Percentiles rank a stretch among this genome's conserved stretches.
Evolutionary conservation across 1,140 invertebrate genomes (phyloP).

Genomic region (Drosophila nasuta): DNA sequence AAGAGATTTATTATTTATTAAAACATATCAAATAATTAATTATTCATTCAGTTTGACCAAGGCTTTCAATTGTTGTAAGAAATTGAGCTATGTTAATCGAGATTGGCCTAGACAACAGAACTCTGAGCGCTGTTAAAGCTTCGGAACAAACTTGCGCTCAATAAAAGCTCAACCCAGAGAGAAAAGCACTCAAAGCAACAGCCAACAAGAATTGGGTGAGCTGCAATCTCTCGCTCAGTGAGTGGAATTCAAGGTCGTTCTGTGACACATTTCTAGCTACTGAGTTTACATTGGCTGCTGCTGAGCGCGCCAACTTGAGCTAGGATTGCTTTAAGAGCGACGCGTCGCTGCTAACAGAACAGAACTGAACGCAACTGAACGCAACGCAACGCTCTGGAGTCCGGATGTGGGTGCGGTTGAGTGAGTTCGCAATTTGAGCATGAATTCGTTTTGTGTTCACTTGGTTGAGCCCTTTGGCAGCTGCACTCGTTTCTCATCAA

Average conservation of each 20-base stretch:
- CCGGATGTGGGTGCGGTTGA: constrained; percentile 73
- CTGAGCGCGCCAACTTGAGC: constrained; percentile 27
- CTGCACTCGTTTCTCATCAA: constrained; percentile 16
- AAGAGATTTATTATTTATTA: neutral
- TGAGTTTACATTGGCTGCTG: constrained; percentile 57
- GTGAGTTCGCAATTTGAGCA: constrained; percentile 42
- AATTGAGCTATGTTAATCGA: neutral
- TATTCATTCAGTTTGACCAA: neutral
- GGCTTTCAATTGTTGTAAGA: neutral
- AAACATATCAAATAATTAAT: neutral
- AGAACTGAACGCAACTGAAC: neutral
- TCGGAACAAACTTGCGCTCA: constrained; percentile 4
- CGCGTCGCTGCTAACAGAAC: neutral
- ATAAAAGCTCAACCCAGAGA: constrained; percentile 11
- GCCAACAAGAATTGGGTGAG: constrained; percentile 41
- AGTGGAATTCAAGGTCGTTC: constrained; percentile 72
- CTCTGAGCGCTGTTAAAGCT: constrained; percentile 17
- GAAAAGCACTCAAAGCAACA: constrained; percentile 22
- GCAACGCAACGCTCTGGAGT: constrained; percentile 18
- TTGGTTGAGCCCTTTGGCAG: constrained; percentile 30
- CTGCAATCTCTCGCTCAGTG: constrained; percentile 23
- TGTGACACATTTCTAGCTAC: constrained; percentile 74
- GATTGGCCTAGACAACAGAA: neutral
- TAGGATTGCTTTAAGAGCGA: constrained; percentile 25
- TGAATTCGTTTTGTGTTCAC: constrained; percentile 18